These are phyloP conservation scores for Neolamprologus cancellatus DNA, from an alignment of 2,113 vertebrate species.

Conservation along the genomic window DNA sequence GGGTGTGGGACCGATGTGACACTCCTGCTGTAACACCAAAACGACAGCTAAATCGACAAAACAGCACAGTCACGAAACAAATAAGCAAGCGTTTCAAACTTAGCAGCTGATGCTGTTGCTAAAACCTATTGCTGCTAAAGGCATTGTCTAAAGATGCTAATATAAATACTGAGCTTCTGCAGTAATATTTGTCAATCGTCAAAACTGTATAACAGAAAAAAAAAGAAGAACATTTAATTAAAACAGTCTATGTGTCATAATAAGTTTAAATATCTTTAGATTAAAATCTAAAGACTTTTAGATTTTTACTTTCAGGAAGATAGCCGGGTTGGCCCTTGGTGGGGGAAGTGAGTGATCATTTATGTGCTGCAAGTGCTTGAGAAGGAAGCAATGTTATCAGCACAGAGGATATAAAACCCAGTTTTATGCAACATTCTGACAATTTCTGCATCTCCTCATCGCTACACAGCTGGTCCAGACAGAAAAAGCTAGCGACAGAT, in stretches of 20 bases:
- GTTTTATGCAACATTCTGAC: neutral
- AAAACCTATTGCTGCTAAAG: neutral
- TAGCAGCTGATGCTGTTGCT: neutral
- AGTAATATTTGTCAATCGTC: neutral
- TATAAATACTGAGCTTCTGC: neutral
- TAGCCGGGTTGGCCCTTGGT: neutral
- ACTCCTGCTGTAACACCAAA: neutral
- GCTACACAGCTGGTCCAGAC: neutral
- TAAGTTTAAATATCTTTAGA: neutral
- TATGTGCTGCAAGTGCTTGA: neutral
- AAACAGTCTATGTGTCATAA: neutral
- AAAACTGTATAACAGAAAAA: neutral
- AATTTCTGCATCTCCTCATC: neutral
- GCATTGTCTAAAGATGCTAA: neutral
- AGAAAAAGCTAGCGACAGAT: neutral
- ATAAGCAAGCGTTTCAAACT: neutral
- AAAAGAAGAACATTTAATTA: neutral
- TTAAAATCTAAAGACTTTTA: neutral
- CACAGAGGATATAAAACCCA: neutral
- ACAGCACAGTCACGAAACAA: neutral
- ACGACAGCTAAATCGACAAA: conserved; percentile 37
- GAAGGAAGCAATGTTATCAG: neutral
- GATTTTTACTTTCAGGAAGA: neutral
- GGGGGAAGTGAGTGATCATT: neutral
- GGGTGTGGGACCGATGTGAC: neutral